Evolutionary conservation across 2,888 invertebrate species (phyloP).

Genomic region (Masnerella sp.): DNA sequence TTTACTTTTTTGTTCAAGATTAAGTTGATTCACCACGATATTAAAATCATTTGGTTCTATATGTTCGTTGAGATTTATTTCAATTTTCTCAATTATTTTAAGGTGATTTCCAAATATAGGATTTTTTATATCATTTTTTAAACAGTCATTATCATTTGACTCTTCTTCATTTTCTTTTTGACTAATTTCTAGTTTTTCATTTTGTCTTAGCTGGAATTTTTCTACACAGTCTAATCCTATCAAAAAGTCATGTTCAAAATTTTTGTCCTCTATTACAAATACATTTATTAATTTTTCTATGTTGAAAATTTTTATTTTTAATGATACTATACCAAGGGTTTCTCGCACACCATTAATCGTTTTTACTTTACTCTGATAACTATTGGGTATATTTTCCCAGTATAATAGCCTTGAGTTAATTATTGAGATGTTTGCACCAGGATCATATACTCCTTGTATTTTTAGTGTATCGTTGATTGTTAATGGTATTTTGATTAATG

Average conservation of each 20-base stretch:
- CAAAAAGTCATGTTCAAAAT: conserved; percentile 64
- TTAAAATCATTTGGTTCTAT: conserved; percentile 26
- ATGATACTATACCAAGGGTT: conserved; percentile 55
- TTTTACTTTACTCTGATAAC: conserved; percentile 42
- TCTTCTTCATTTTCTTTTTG: conserved; percentile 5
- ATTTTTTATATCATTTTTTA: not conserved
- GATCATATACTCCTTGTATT: conserved; percentile 57
- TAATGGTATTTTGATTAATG: conserved; percentile 51
- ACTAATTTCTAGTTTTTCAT: conserved; percentile 58
- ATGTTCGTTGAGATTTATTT: conserved; percentile 52
- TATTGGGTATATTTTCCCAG: conserved; percentile 19
- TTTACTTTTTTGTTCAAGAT: conserved; percentile 29
- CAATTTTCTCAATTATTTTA: conserved; percentile 16
- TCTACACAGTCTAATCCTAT: conserved; percentile 65
- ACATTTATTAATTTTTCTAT: conserved; percentile 58
- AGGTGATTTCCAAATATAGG: not conserved
- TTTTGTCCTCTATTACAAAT: conserved; percentile 62
- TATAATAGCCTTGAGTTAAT: conserved; percentile 57
- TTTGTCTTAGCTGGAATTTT: conserved; percentile 63
- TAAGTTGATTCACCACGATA: conserved; percentile 43
- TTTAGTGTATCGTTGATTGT: conserved; percentile 53
- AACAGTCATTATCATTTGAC: not conserved
- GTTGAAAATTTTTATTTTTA: conserved; percentile 61
- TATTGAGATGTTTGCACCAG: conserved; percentile 61
- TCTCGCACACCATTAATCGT: conserved; percentile 63